phyloP scores from a whole-genome alignment of 2,888 invertebrate species.

The Drosophila monieri region DNA sequence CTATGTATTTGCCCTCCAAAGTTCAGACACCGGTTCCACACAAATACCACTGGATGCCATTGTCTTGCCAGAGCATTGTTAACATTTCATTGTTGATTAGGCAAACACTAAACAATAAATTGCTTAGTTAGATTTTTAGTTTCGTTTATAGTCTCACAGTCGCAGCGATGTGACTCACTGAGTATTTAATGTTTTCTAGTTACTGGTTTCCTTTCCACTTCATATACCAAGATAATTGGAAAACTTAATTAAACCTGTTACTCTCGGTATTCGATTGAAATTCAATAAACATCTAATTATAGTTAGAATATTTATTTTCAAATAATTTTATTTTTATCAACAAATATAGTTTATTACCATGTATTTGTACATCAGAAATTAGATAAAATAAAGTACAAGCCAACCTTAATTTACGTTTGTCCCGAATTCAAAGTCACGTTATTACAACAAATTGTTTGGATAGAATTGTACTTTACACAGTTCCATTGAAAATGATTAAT shows the following conservation, averaged over 20 bases:
- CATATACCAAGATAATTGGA: not conserved
- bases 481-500: constrained; percentile 35
- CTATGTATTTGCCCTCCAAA: constrained; percentile 11
- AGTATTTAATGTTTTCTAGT: not conserved
- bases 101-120: constrained; percentile 18
- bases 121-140: constrained; percentile 12
- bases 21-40: constrained; percentile 10
- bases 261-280: not conserved
- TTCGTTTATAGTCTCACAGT: not conserved
- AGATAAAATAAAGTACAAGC: not conserved
- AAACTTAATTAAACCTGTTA: not conserved
- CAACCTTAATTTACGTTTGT: not conserved
- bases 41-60: constrained; percentile 4
- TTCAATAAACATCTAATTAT: not conserved
- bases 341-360: not conserved
- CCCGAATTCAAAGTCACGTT: constrained; percentile 19
- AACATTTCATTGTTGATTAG: constrained; percentile 29
- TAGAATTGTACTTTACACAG: constrained; percentile 12
- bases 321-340: not conserved
- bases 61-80: constrained; percentile 22
- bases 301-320: not conserved
- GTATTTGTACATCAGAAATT: not conserved
- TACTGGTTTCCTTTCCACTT: not conserved
- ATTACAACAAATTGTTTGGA: constrained; percentile 10
- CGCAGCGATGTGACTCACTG: constrained; percentile 14